Percentiles rank a stretch among this genome's conserved stretches.
Conservation (phyloP, 1,140 invertebrate genomes). For the Diplogasteroides magnus region DNA sequence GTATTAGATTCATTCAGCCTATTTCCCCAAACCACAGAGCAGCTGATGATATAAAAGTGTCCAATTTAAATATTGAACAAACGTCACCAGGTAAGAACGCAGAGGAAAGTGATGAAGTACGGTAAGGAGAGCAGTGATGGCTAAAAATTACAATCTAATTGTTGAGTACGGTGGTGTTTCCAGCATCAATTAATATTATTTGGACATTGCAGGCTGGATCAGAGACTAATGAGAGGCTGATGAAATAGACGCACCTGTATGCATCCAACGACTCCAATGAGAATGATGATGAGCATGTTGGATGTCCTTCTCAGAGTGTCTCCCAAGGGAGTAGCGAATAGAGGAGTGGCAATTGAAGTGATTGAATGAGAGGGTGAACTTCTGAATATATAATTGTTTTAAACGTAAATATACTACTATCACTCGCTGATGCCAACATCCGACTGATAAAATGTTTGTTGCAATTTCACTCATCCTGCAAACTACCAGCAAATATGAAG, state of each 20-base stretch:
- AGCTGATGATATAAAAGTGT: slow-evolving; percentile 47
- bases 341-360: not conserved
- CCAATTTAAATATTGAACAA: slow-evolving; percentile 43
- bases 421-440: too few species aligned
- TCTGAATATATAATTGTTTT: not conserved
- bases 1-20: too few species aligned
- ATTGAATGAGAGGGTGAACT: slow-evolving; percentile 3
- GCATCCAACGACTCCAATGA: slow-evolving; percentile 26
- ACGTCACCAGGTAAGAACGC: slow-evolving; percentile 51
- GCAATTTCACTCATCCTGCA: not conserved
- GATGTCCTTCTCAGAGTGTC: slow-evolving; percentile 11
- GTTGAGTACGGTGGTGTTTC: not conserved
- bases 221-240: not conserved
- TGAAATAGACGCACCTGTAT: slow-evolving; percentile 16
- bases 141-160: slow-evolving; percentile 31
- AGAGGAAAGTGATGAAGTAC: slow-evolving; percentile 45
- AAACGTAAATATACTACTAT: not conserved
- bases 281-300: slow-evolving; percentile 28
- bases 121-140: slow-evolving; percentile 42
- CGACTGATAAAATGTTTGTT: not conserved
- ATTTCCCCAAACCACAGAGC: too few species aligned
- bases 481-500: too few species aligned
- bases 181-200: too few species aligned
- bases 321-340: slow-evolving; percentile 17
- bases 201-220: too few species aligned